phyloP scores from a whole-genome alignment of 1,140 invertebrate species.

The Camponotus pennsylvanicus region DNA sequence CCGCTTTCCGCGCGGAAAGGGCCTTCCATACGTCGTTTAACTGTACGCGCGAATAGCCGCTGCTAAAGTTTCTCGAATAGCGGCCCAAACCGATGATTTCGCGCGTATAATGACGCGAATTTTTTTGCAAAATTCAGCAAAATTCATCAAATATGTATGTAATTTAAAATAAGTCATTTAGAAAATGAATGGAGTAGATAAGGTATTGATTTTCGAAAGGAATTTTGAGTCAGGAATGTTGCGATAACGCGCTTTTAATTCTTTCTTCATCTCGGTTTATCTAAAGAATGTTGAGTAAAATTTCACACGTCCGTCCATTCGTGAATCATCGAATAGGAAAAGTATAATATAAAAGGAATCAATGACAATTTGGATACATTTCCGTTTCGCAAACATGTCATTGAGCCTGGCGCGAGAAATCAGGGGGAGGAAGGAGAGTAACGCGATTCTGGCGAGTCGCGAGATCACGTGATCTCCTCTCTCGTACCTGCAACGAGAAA shows the following conservation, averaged over 20 bases:
- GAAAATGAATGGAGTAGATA: background rate
- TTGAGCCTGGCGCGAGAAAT: slow-evolving; percentile 20
- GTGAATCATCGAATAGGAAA: background rate
- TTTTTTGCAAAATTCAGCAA: background rate
- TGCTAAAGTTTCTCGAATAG: slow-evolving; percentile 22
- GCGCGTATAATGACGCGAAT: background rate
- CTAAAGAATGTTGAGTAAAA: background rate
- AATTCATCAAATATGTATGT: no score
- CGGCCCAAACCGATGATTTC: background rate
- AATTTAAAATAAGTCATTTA: slow-evolving; percentile 31
- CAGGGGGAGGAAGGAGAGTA: background rate
- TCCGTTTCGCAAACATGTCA: background rate
- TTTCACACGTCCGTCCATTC: background rate
- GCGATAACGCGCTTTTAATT: background rate
- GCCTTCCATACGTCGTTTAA: background rate
- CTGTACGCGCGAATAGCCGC: background rate
- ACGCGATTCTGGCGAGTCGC: background rate
- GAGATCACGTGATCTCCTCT: background rate
- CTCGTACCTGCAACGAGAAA: slow-evolving; percentile 30
- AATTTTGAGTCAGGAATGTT: background rate
- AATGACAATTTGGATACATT: slow-evolving; percentile 44
- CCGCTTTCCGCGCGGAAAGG: slow-evolving; percentile 12
- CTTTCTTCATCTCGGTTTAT: background rate
- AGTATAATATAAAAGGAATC: background rate
- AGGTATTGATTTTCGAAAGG: background rate